Conservation (phyloP, 2,888 invertebrate species). For the Theodoxus fluviatilis region DNA sequence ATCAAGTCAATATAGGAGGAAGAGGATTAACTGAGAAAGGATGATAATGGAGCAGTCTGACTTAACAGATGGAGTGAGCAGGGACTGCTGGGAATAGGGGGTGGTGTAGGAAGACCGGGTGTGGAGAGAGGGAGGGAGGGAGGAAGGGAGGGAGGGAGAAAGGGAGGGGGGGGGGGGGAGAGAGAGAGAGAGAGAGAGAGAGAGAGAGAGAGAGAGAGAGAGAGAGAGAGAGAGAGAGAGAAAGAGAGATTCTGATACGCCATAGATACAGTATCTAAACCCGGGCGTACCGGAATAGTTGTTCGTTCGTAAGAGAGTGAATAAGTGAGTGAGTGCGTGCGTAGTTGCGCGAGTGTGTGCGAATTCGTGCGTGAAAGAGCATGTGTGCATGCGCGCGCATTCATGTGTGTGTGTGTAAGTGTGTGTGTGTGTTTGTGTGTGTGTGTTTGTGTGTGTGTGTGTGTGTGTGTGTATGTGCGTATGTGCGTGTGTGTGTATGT, state of each 20-base stretch:
- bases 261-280: too few species aligned
- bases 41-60: too few species aligned
- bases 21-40: too few species aligned
- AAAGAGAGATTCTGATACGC: not conserved
- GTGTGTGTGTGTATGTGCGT: slow-evolving; percentile 1
- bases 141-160: not conserved
- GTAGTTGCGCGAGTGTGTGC: too few species aligned
- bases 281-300: too few species aligned
- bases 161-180: not conserved
- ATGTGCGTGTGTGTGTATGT: slow-evolving; percentile 1
- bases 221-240: slow-evolving; percentile 12
- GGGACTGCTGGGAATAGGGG: slow-evolving; percentile 1
- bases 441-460: not conserved
- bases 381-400: too few species aligned
- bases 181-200: not conserved
- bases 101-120: not conserved
- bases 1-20: too few species aligned
- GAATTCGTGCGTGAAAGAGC: too few species aligned
- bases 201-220: slow-evolving; percentile 6
- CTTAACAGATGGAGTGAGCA: not conserved
- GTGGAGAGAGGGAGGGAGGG: not conserved
- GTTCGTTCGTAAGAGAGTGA: too few species aligned
- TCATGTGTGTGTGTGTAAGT: too few species aligned
- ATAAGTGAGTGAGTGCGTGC: too few species aligned
- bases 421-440: not conserved